Evolutionary conservation across 2,113 vertebrate genomes (phyloP).

Genomic region (Stercorarius parasiticus): DNA sequence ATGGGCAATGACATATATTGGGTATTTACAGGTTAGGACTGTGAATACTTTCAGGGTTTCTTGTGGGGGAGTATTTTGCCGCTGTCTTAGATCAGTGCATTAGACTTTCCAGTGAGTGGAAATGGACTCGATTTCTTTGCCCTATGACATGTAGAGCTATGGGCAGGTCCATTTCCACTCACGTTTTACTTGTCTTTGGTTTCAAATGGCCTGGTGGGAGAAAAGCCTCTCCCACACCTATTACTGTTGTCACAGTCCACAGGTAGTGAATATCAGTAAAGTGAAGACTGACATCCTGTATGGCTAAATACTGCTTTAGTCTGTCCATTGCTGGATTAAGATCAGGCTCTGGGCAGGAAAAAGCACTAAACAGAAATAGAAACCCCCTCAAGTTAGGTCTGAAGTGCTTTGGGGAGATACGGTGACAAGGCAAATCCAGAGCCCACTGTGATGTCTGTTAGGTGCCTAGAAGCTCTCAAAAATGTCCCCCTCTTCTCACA

Average conservation of each 20-base stretch:
- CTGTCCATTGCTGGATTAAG: not conserved
- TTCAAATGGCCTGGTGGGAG: not conserved
- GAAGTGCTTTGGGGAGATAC: not conserved
- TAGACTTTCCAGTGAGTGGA: not conserved
- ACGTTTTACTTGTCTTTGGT: not conserved
- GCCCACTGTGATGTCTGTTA: fast-evolving
- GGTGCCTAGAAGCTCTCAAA: not conserved
- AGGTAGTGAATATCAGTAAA: too few species aligned
- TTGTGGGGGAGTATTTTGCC: not conserved
- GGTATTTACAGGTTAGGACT: not conserved
- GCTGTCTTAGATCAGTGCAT: not conserved
- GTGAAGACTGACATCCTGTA: not conserved
- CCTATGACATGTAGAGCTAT: not conserved
- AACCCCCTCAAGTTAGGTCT: not conserved
- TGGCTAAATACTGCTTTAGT: not conserved
- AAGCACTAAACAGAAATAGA: not conserved
- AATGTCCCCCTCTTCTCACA: not conserved
- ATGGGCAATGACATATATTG: fast-evolving
- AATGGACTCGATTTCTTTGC: not conserved
- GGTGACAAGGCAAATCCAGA: not conserved
- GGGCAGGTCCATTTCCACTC: not conserved
- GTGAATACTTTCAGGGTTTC: not conserved
- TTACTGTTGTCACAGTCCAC: too few species aligned
- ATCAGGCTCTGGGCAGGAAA: not conserved
- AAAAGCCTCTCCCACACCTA: not conserved